phyloP scores from a whole-genome alignment of 2,888 invertebrate genomes.

The Xestia rhomboidea region DNA sequence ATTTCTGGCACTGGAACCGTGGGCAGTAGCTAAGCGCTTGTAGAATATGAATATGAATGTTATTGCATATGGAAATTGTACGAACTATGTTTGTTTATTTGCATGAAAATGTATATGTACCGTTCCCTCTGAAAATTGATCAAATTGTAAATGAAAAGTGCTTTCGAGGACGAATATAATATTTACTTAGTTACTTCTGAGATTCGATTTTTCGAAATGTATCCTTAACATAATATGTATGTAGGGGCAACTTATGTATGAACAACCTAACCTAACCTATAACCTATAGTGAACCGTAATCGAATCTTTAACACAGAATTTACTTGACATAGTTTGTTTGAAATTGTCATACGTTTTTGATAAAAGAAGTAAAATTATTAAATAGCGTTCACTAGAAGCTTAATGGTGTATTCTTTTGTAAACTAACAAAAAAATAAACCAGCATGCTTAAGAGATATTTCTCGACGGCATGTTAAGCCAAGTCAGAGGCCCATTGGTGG shows the following conservation, averaged over 20 bases:
- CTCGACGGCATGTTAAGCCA: too few species aligned
- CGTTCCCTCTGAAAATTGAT: constrained; percentile 18
- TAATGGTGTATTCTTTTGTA: too few species aligned
- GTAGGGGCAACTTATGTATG: not conserved
- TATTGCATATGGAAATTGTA: constrained; percentile 28
- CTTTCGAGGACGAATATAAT: constrained; percentile 9
- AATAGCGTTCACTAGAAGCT: too few species aligned
- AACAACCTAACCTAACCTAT: too few species aligned
- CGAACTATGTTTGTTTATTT: constrained; percentile 6
- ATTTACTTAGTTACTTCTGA: constrained; percentile 16
- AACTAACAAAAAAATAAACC: too few species aligned
- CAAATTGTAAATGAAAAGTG: constrained; percentile 6
- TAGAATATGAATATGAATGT: constrained; percentile 18
- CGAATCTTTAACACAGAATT: constrained; percentile 3
- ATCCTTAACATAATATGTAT: not conserved
- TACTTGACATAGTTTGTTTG: not conserved
- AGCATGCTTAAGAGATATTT: too few species aligned
- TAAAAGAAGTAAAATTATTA: not conserved
- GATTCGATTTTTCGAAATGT: constrained; percentile 4
- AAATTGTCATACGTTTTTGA: not conserved
- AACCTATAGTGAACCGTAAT: constrained; percentile 17
- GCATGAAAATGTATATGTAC: not conserved
- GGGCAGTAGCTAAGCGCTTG: constrained; percentile 4
- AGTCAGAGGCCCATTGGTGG: too few species aligned
- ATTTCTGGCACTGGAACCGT: constrained; percentile 21